Evolutionary conservation across 2,113 vertebrate genomes (phyloP), one percentile per base, ranked within the genome.

Genomic region (Pseudorasbora parva): DNA sequence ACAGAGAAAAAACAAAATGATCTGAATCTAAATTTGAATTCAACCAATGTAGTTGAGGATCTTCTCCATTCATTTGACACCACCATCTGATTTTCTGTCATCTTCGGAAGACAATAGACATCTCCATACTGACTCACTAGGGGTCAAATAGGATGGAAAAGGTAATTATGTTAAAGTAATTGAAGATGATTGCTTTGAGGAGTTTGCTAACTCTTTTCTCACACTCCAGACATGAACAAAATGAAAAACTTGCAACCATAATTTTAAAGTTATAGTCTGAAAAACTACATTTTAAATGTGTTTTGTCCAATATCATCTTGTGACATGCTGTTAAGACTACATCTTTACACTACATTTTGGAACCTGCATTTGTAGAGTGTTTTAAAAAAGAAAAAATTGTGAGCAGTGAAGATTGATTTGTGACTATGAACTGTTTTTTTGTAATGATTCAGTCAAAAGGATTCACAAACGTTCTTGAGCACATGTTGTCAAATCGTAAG

Each of bases 141-240:
- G 8, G 72, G 72, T 74, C 72, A 74, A 74, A 23, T 19, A 74
- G 45, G 25, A 74, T 30, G 47, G 15, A 51, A 74, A 74, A 74
- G 51, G 72, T 74, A 74, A 74, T 74, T 51, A 74, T 30, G 45
- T 30, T 51, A 3, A 49, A 74, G 72, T 74, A 74, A 74, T 19
- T 51, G 47, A 30, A 51, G 45, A 51, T 74, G 72, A 74, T 74
- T 74, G 72, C 72, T 51, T 74, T 27, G 23, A 51, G 15, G 23
- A 51, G 47, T 69, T 69, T 69, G 17, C 17, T 41, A 41, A 69
- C 37, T 33, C 30, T 68, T 14, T 71, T 43, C 69, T 47, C 68
- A 33, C 2, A 1, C 8, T 21, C 25, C 15, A 30, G 72, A 74
- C 25, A n/a, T 5, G 23, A 51, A 74, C 19, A 74, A 51, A 27